A percentile compares a stretch with the other conserved stretches of the same genome.
phyloP scores from a whole-genome alignment of 2,888 invertebrate genomes.

The Stenolophus ochropezus region DNA sequence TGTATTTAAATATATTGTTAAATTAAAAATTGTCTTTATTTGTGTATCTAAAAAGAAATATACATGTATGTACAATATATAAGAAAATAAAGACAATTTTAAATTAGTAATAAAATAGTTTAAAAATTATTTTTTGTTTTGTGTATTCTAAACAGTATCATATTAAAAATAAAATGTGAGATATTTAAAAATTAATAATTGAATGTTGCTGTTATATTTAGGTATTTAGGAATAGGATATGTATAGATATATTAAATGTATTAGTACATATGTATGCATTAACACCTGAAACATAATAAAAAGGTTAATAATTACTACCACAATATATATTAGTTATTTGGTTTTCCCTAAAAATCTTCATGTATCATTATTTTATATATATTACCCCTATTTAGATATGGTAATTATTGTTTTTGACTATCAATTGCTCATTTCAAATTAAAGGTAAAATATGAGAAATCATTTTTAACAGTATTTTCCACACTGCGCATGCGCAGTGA shows the following conservation, averaged over 20 bases:
- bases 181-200: not conserved
- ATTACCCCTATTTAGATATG: too few species aligned
- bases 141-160: not conserved
- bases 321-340: slow-evolving; percentile 6
- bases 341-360: not conserved
- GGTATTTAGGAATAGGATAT: slow-evolving; percentile 1
- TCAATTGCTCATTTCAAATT: too few species aligned
- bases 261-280: not conserved
- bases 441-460: too few species aligned
- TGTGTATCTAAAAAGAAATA: not conserved
- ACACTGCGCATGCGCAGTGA: too few species aligned
- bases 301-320: slow-evolving; percentile 25
- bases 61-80: not conserved
- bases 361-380: too few species aligned
- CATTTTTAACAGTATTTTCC: too few species aligned
- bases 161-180: not conserved
- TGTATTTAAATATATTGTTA: too few species aligned
- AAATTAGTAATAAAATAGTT: not conserved
- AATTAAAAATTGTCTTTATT: not conserved
- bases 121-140: not conserved
- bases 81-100: not conserved
- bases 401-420: too few species aligned
- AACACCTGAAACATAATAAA: slow-evolving; percentile 61
- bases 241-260: not conserved
- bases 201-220: slow-evolving; percentile 60